These are phyloP conservation scores for Carollia perspicillata DNA, from an alignment of 2,113 vertebrate species.

Conservation along the genomic window DNA sequence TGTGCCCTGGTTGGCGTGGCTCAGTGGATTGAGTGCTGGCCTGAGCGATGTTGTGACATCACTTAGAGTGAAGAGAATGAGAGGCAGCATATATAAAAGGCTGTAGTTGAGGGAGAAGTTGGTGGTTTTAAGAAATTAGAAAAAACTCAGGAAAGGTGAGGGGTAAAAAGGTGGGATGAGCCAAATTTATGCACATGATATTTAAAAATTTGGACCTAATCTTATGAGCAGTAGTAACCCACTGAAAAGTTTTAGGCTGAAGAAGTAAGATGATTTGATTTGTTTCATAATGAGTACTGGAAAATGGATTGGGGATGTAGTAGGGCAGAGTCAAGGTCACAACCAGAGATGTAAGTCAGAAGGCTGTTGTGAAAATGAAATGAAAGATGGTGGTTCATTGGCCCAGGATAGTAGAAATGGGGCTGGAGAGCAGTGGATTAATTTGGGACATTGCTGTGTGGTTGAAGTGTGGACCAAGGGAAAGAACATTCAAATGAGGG, in stretches of 20 bases:
- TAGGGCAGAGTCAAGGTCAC: conserved; percentile 1
- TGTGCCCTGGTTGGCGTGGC: neutral
- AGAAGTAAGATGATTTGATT: neutral
- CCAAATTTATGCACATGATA: neutral
- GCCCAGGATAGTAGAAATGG: neutral
- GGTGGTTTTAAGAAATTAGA: neutral
- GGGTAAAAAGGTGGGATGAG: neutral
- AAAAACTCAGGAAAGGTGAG: neutral
- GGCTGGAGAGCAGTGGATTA: neutral
- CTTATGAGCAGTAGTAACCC: neutral
- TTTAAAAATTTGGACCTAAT: neutral
- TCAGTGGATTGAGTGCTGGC: too few relatives aligned
- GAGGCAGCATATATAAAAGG: neutral
- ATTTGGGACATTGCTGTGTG: neutral
- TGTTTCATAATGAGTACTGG: neutral
- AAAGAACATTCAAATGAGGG: neutral
- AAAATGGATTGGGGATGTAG: neutral
- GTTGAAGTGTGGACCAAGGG: neutral
- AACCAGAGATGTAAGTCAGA: neutral
- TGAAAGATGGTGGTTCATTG: neutral
- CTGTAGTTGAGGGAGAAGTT: neutral
- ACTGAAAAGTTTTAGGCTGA: neutral
- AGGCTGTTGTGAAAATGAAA: neutral
- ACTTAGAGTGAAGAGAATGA: neutral
- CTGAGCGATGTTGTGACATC: too few relatives aligned